Evolutionary conservation across 2,797 vertebrate genomes (phyloP).

Genomic region (Lycodopsis pacificus): DNA sequence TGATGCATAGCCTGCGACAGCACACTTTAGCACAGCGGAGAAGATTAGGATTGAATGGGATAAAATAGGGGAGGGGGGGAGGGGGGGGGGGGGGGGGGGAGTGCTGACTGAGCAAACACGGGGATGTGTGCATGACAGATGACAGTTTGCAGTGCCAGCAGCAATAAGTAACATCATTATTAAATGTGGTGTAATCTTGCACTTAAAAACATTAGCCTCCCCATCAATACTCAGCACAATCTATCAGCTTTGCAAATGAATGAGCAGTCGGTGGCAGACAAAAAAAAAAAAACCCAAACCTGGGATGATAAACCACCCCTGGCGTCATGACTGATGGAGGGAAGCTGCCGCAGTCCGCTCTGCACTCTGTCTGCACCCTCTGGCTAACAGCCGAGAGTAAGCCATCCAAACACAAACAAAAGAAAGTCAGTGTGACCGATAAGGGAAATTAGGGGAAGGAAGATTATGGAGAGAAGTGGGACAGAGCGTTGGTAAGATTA

Average conservation of each 20-base stretch:
- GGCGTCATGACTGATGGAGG: slow-evolving; percentile 77
- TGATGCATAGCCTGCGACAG: slow-evolving; percentile 56
- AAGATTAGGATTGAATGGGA: slow-evolving; percentile 64
- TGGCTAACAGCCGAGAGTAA: slow-evolving; percentile 78
- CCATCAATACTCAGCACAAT: slow-evolving; percentile 77
- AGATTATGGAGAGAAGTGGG: slow-evolving; percentile 81
- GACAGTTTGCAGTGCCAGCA: slow-evolving; percentile 74
- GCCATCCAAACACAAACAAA: slow-evolving; percentile 83
- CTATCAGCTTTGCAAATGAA: slow-evolving; percentile 77
- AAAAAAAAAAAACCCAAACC: slow-evolving; percentile 60
- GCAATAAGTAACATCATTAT: slow-evolving; percentile 82
- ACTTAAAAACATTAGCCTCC: slow-evolving; percentile 81
- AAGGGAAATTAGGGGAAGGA: slow-evolving; percentile 82
- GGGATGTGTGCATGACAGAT: slow-evolving; percentile 71
- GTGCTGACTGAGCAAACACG: slow-evolving; percentile 58
- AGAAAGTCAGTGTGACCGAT: slow-evolving; percentile 85
- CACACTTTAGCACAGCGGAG: slow-evolving; percentile 44
- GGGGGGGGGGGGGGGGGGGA: neutral
- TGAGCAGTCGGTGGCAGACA: slow-evolving; percentile 70
- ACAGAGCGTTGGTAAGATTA: slow-evolving; percentile 81
- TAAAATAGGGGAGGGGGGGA: slow-evolving; percentile 23
- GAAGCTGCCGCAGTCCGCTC: slow-evolving; percentile 68
- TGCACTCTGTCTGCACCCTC: slow-evolving; percentile 75
- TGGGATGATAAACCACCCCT: slow-evolving; percentile 78
- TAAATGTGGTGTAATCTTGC: slow-evolving; percentile 82